Base-by-base conservation (phyloP, 2,113 vertebrate species). In the Callorhinus ursinus region DNA sequence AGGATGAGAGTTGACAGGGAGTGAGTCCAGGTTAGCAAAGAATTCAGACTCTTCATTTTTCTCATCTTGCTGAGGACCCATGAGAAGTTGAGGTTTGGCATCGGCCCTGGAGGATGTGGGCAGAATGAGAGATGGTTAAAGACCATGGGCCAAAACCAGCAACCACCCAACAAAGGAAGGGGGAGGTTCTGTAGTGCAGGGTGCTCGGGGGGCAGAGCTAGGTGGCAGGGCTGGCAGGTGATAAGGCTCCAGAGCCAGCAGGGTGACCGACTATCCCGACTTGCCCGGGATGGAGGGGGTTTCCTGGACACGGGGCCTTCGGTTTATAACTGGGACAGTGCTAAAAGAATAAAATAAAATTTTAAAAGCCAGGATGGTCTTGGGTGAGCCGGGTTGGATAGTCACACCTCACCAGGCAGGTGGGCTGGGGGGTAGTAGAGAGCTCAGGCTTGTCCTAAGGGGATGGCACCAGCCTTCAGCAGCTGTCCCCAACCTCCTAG, bases 91-190 rank as follows among this genome's bases (percentile, higher is more conserved):
- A 57, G 36, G 88, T 21, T 59, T 14, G 36, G 16, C 65, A 4
- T 28, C 42, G 13, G 31, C 61, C 46, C 42, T 71, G 72, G 57
- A 51, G 49, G 59, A 42, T 4, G 15, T 39, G 49, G 49, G 71
- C 76, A 36, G 53, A 71, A 61, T 1, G 12, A 65, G 26, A 91
- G 55, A 72, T 10, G 61, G 26, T 80, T 16, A 71, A 22, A 39
- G 74, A 55, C 3, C 1, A 0, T 42, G 19, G 19, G 21, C 21
- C 0, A 14, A 67, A 53, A n/a, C 4, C 71, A 57, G 2, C 39
- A 71, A 61, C 18, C 10, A 0, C 24, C 46, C 1, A 0, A 26
- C 26, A 33, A 12, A 93, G 51, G 61, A 26, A 13, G 63, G 46
- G 12, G 28, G 31, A 10, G 28, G 7, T 22, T 9, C 49, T 15